phyloP scores from a whole-genome alignment of 1,140 invertebrate genomes.

The Drosophila paulistorum region DNA sequence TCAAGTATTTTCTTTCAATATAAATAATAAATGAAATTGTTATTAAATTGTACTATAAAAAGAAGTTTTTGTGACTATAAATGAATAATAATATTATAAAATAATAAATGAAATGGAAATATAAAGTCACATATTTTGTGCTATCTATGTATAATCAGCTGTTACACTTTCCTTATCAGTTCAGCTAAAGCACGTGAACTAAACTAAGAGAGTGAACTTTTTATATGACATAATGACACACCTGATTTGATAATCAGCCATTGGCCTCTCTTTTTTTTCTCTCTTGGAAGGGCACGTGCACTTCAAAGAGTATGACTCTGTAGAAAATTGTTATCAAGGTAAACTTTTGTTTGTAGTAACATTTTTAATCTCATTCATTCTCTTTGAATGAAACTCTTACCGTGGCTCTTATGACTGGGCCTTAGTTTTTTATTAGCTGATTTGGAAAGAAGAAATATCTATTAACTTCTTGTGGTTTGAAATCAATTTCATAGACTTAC shows the following conservation, averaged over 20 bases:
- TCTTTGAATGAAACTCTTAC: not conserved
- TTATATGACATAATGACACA: not conserved
- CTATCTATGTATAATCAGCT: not conserved
- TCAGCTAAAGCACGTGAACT: slow-evolving; percentile 9
- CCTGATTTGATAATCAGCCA: not conserved
- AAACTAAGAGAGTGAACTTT: not conserved
- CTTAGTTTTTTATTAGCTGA: too few species aligned
- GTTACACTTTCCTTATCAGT: slow-evolving; percentile 11
- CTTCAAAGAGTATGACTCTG: not conserved
- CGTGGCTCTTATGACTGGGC: not conserved
- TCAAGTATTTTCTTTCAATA: slow-evolving; percentile 58
- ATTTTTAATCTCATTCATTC: not conserved
- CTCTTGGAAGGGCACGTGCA: not conserved
- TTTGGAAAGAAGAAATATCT: too few species aligned
- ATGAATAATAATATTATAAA: slow-evolving; percentile 47
- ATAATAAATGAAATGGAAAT: slow-evolving; percentile 43
- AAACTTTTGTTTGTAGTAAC: not conserved
- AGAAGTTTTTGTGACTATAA: slow-evolving; percentile 59
- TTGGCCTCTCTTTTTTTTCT: slow-evolving; percentile 9
- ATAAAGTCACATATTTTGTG: slow-evolving; percentile 10
- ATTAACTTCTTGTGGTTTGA: too few species aligned
- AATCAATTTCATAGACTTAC: too few species aligned
- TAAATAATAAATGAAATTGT: slow-evolving; percentile 54
- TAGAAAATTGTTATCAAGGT: slow-evolving; percentile 21
- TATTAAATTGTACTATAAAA: slow-evolving; percentile 64